A percentile compares a stretch with the other conserved stretches of the same genome.
These are phyloP conservation scores for Coptotermes formosanus DNA, from an alignment of 1,140 invertebrate species.

Conservation along the genomic window DNA sequence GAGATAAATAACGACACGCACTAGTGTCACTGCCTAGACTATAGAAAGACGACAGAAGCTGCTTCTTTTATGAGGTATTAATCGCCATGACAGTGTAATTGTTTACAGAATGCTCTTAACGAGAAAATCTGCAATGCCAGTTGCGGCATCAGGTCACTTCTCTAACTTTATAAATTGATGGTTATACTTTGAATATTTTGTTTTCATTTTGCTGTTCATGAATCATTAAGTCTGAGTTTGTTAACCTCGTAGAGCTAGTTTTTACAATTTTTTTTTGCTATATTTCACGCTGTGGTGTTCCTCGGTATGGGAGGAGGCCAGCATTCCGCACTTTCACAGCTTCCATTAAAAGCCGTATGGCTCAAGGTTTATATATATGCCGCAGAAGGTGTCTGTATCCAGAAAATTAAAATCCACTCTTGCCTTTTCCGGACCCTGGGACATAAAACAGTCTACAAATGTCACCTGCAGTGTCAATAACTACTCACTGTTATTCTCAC, in stretches of 20 bases:
- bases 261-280: background rate
- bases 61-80: background rate
- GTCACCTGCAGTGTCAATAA: too few relatives aligned
- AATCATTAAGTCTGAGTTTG: slow-evolving; percentile 7
- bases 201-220: background rate
- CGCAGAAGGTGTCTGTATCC: background rate
- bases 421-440: too few relatives aligned
- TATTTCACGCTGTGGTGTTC: background rate
- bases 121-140: background rate
- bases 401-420: background rate
- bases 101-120: slow-evolving; percentile 5
- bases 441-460: too few relatives aligned
- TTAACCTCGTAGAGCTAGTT: background rate
- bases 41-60: background rate
- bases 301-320: background rate
- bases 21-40: background rate
- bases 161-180: background rate
- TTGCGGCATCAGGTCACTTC: background rate
- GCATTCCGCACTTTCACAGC: background rate
- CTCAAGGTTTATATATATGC: background rate
- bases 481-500: too few relatives aligned
- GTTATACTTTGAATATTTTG: background rate
- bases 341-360: background rate
- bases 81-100: background rate
- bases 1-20: background rate